Base-by-base conservation (phyloP, 2,113 vertebrate genomes). In the Gobio gobio region DNA sequence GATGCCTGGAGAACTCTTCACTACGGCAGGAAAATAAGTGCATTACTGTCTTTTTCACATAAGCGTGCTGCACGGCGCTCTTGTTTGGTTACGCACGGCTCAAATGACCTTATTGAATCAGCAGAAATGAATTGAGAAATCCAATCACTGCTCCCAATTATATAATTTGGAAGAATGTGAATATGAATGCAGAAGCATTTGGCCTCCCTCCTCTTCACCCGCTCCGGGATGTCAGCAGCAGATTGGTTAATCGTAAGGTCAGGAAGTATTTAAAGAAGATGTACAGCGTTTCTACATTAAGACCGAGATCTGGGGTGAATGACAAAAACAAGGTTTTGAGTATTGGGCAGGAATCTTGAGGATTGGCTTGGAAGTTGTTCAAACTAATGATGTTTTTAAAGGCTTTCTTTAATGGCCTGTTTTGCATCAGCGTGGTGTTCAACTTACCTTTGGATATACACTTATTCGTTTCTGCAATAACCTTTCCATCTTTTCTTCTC, bases 31-130 rank as follows among this genome's bases (percentile, higher is more conserved):
- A 47, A 88, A 89, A 93, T 93, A 94, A 95, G 94, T 94, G 92
- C 94, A 94, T 95, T 92, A 91, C 91, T 79, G 86, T 93, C 91
- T 87, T 94, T 91, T 94, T 95, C 91, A 90, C 94, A 94, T 90
- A 92, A 93, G 94, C 91, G 90, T 90, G 93, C 49, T 26, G 58
- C 92, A 89, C 92, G 93, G 96, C 93, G 95, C 96, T 83, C 81
- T 83, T 94, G 92, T 77, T 78, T 78, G 90, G 92, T 92, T 94
- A 91, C 91, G 92, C 91, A 90, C 88, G 63, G 90, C 92, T 91
- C 94, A 95, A 96, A 94, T 93, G 93, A 92, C 90, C 59, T 94
- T 93, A 96, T 96, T 97, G 92, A 96, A 95, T 94, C 93, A 95
- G 95, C 93, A 93, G 93, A 93, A 90, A 92, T 89, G 90, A 94